Evolutionary conservation across 2,797 vertebrate species (phyloP), one percentile per base, ranked within the genome.

Genomic region (Halcyon leucocephala): DNA sequence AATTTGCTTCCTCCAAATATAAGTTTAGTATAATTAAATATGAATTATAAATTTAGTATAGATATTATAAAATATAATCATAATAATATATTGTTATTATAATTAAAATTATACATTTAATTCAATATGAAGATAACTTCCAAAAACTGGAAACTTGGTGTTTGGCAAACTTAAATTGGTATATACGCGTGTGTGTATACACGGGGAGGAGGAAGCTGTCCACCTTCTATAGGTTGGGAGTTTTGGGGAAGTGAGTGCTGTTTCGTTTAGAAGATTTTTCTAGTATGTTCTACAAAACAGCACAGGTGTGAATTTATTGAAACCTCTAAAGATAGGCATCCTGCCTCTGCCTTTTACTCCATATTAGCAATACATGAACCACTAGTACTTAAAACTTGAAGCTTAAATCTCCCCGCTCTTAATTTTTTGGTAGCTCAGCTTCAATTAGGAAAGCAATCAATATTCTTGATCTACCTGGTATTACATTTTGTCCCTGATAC

Each of bases 171-270:
- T 77, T 80, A 25, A 61, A 62, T n/a, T 14, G 5, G 7, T 67
- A 14, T 4, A 5, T 44, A 5, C 0, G 1, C 48, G 2, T 80
- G 14, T 41, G 3, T 39, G 11, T 25, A 31, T 10, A 39, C 39
- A 29, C 17, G 33, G 26, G 11, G 67, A 77, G 60, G 51, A 87
- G 41, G 33, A 81, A 48, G 52, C 19, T 71, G 62, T 41, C 16
- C 3, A 1, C 33, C 35, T 74, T 60, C 6, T 57, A 10, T 39
- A 51, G 13, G 1, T 13, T 84, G 57, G 21, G 16, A 80, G 9
- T 42, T 60, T 39, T 42, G 26, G n/a, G 24, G 21, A 82, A 74
- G 3, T 46, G 33, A 31, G 14, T 39, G 19, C 6, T 39, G 3
- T 29, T 86, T 73, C 35, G 6, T 77, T 26, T 48, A 46, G 26